Evolutionary conservation across 1,140 invertebrate species (phyloP).

Genomic region (Hyposmocoma kahamanoa): DNA sequence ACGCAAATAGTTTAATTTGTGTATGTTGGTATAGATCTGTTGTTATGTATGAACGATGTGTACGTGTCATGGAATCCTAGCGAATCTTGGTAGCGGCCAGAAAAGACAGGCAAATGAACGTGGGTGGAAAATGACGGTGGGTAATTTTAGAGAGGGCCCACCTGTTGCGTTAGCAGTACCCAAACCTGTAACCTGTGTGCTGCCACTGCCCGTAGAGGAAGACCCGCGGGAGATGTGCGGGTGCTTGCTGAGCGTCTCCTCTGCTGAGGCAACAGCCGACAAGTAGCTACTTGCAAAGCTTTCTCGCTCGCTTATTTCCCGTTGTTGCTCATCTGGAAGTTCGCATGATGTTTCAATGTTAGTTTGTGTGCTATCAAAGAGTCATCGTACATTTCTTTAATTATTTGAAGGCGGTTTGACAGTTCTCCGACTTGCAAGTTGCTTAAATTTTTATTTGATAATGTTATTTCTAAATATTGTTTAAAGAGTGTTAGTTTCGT

Average conservation of each 20-base stretch:
- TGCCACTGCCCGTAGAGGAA: neutral
- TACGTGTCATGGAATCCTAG: slow-evolving; percentile 26
- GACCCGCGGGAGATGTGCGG: no score
- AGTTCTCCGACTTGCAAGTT: neutral
- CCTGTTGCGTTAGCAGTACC: neutral
- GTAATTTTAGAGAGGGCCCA: slow-evolving; percentile 8
- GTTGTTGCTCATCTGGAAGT: slow-evolving; percentile 10
- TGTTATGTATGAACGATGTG: slow-evolving; percentile 31
- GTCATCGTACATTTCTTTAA: neutral
- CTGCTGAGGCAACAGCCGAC: neutral
- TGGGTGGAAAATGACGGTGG: no score
- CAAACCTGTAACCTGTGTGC: slow-evolving; percentile 4
- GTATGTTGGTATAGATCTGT: slow-evolving; percentile 21
- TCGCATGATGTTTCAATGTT: slow-evolving; percentile 1
- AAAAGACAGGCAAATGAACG: slow-evolving; percentile 5
- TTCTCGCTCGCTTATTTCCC: slow-evolving; percentile 3
- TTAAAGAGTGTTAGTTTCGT: neutral
- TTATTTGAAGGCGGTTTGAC: neutral
- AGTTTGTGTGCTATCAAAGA: slow-evolving; percentile 4
- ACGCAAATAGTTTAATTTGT: slow-evolving; percentile 3
- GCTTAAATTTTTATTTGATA: neutral
- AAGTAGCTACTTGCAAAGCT: slow-evolving; percentile 8
- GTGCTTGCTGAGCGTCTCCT: no score
- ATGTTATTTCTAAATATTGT: neutral
- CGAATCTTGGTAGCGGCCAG: neutral